Evolutionary conservation across 2,888 invertebrate genomes (phyloP).

Genomic region (Gastracanthus pulcherrimus): DNA sequence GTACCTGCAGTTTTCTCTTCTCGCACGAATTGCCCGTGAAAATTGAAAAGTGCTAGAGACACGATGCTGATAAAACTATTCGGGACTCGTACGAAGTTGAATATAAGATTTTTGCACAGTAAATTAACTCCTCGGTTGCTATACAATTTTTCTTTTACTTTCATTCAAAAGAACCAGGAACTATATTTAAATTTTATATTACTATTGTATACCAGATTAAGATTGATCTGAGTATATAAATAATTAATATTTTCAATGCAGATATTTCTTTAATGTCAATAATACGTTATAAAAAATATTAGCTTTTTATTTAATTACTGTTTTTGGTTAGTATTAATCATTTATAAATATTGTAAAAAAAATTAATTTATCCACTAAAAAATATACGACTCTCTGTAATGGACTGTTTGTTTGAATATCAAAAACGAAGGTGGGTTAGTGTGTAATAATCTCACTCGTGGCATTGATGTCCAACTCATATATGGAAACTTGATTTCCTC

Average conservation of each 20-base stretch:
- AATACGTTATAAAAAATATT: no score
- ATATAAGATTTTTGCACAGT: not conserved
- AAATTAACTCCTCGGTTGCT: not conserved
- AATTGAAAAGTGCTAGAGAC: not conserved
- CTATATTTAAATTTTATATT: not conserved
- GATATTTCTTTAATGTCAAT: no score
- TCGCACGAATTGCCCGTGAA: not conserved
- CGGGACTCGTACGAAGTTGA: not conserved
- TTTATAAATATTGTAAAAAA: no score
- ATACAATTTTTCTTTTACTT: not conserved
- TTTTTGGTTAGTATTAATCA: no score
- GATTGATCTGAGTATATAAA: not conserved
- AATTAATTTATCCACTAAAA: not conserved
- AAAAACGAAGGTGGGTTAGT: not conserved
- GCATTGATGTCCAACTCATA: conserved; percentile 6
- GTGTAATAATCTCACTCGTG: not conserved
- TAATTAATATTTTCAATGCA: not conserved
- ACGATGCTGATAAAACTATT: not conserved
- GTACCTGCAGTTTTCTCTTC: conserved; percentile 6
- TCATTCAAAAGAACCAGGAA: not conserved
- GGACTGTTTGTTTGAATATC: not conserved
- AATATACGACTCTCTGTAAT: no score
- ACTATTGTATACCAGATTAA: no score
- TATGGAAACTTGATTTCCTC: conserved; percentile 16
- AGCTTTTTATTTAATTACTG: no score